phyloP scores from a whole-genome alignment of 2,113 vertebrate species.

The Phrynosoma platyrhinos region DNA sequence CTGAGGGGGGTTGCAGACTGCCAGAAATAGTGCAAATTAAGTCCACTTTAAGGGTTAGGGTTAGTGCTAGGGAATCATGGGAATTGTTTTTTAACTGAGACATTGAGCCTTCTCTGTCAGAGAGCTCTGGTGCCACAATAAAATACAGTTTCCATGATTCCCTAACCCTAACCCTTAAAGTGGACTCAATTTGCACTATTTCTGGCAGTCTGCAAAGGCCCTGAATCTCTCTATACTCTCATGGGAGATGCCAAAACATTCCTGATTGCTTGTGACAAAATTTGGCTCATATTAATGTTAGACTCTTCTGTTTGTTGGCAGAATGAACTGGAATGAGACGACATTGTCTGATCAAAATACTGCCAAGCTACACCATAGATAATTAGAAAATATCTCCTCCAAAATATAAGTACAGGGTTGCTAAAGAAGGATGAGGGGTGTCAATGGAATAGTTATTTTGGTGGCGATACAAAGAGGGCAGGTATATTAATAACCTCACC shows the following conservation, averaged over 20 bases:
- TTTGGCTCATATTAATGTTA: neutral
- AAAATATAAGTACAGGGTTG: neutral
- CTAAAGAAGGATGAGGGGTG: neutral
- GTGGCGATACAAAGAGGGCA: neutral
- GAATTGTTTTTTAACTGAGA: too few relatives aligned
- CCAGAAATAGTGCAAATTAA: too few relatives aligned
- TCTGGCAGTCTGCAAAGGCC: too few relatives aligned
- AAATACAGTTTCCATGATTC: too few relatives aligned
- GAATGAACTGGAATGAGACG: neutral
- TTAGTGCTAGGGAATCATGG: too few relatives aligned
- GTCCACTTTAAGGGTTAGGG: too few relatives aligned
- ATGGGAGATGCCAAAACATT: neutral
- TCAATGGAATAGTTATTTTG: constrained; percentile 14
- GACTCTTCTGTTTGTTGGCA: neutral
- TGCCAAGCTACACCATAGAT: neutral
- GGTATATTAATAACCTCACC: constrained; percentile 23
- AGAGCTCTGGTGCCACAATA: too few relatives aligned
- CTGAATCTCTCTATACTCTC: neutral
- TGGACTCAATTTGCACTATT: too few relatives aligned
- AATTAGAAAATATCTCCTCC: constrained; percentile 22
- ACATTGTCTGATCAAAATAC: neutral
- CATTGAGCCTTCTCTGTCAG: too few relatives aligned
- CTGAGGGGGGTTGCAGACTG: too few relatives aligned
- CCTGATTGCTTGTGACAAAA: neutral
- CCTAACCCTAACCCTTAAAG: too few relatives aligned